Conservation (phyloP, 2,888 invertebrate genomes). For the Cephus spinipes region DNA sequence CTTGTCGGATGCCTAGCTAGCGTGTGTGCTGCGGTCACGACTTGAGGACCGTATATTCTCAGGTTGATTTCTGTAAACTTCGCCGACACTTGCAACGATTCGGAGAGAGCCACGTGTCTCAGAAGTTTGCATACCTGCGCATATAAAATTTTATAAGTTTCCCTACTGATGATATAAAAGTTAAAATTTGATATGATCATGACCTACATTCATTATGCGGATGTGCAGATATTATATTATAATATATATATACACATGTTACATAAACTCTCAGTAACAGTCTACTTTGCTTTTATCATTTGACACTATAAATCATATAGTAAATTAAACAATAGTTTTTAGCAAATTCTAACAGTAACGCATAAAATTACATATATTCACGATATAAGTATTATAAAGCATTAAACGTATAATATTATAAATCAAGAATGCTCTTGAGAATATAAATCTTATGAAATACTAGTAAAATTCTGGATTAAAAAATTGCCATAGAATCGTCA, state of each 20-base stretch:
- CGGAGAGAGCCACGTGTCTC: slow-evolving; percentile 94
- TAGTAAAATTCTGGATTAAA: slow-evolving; percentile 2
- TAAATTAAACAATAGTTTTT: not conserved
- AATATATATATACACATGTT: not conserved
- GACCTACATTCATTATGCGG: not conserved
- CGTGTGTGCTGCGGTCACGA: slow-evolving; percentile 92
- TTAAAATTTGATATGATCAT: not conserved
- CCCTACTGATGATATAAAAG: not conserved
- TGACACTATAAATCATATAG: not conserved
- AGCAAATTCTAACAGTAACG: not conserved
- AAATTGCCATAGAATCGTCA: not conserved
- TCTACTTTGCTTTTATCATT: not conserved
- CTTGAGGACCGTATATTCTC: slow-evolving; percentile 94
- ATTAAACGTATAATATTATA: not conserved
- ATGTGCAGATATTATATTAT: not conserved
- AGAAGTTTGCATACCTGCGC: slow-evolving; percentile 92
- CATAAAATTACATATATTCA: not conserved
- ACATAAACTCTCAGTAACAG: not conserved
- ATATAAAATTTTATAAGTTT: not conserved
- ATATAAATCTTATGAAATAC: not conserved
- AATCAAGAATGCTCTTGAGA: not conserved
- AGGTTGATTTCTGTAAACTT: slow-evolving; percentile 97
- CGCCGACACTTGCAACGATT: slow-evolving; percentile 94
- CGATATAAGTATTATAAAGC: not conserved
- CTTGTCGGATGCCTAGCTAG: slow-evolving; percentile 92